Evolutionary conservation across 2,797 vertebrate genomes (phyloP).

Genomic region (Pangasius mekongensis): DNA sequence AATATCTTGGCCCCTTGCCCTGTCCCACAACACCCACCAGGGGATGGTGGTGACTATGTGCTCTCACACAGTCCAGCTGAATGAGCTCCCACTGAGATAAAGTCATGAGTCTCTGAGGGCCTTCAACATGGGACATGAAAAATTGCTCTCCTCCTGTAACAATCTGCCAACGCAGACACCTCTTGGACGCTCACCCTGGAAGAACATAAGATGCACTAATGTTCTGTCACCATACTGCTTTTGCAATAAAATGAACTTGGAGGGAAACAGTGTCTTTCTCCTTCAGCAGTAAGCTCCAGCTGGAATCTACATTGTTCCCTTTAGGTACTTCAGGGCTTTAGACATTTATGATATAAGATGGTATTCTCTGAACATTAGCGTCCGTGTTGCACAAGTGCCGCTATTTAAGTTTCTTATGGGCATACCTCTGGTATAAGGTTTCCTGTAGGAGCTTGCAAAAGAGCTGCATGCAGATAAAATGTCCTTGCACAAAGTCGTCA

Average conservation of each 20-base stretch:
- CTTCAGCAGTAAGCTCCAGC: conserved; percentile 61
- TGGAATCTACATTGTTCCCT: conserved; percentile 70
- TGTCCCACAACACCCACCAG: conserved; percentile 67
- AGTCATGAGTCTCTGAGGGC: conserved; percentile 53
- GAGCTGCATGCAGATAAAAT: conserved; percentile 61
- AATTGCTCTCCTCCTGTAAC: conserved; percentile 33
- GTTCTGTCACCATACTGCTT: conserved; percentile 33
- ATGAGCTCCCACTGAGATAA: conserved; percentile 64
- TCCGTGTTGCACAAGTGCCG: conserved; percentile 56
- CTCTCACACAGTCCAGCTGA: conserved; percentile 61
- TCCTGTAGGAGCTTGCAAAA: conserved; percentile 55
- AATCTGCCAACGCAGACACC: conserved; percentile 45
- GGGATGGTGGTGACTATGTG: conserved; percentile 53
- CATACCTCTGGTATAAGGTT: conserved; percentile 7
- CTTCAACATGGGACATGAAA: conserved; percentile 58
- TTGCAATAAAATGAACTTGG: conserved; percentile 49
- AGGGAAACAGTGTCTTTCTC: conserved; percentile 57
- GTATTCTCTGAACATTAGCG: conserved; percentile 62
- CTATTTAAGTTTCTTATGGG: conserved; percentile 58
- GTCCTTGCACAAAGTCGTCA: conserved; percentile 68
- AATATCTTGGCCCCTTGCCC: conserved; percentile 66
- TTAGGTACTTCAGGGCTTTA: conserved; percentile 66
- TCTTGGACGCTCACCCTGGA: conserved; percentile 39
- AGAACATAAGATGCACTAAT: conserved; percentile 45
- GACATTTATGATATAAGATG: conserved; percentile 50